Evolutionary conservation across 2,113 vertebrate species (phyloP).

Genomic region (Phalacrocorax pelagicus): DNA sequence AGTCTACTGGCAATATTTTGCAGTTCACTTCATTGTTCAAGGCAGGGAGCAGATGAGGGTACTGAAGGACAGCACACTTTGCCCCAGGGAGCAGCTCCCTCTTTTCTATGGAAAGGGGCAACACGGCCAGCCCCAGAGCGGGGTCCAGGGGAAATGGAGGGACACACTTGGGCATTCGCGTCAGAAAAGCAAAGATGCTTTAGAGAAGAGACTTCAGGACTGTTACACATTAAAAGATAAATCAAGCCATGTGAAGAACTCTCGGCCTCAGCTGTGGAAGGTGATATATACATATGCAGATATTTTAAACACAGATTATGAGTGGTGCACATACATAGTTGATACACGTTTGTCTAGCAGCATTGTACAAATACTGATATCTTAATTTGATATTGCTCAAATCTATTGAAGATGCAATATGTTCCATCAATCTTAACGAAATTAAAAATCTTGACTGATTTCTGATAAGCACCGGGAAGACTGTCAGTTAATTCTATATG

Average conservation of each 20-base stretch:
- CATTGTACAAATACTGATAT: not conserved
- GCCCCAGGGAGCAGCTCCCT: not conserved
- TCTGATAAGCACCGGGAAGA: not conserved
- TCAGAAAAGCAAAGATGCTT: not conserved
- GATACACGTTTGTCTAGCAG: fast-evolving
- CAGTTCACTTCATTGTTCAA: not conserved
- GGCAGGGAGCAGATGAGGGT: not conserved
- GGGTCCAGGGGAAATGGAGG: not conserved
- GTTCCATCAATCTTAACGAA: not conserved
- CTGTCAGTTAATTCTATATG: not conserved
- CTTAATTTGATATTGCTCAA: not conserved
- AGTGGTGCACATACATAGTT: too few relatives aligned
- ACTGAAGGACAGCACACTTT: not conserved
- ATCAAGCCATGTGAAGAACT: not conserved
- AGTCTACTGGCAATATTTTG: not conserved
- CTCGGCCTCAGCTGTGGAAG: not conserved
- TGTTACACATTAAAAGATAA: not conserved
- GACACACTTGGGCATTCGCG: not conserved
- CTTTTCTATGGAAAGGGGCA: not conserved
- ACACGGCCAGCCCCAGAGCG: not conserved
- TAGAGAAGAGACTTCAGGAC: not conserved
- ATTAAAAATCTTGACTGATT: not conserved
- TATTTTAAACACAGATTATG: not conserved
- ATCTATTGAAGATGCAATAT: not conserved
- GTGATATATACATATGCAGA: not conserved